Percentiles rank a stretch among this genome's conserved stretches.
Evolutionary conservation across 2,113 vertebrate genomes (phyloP).

Genomic region (Tachysurus vachellii): DNA sequence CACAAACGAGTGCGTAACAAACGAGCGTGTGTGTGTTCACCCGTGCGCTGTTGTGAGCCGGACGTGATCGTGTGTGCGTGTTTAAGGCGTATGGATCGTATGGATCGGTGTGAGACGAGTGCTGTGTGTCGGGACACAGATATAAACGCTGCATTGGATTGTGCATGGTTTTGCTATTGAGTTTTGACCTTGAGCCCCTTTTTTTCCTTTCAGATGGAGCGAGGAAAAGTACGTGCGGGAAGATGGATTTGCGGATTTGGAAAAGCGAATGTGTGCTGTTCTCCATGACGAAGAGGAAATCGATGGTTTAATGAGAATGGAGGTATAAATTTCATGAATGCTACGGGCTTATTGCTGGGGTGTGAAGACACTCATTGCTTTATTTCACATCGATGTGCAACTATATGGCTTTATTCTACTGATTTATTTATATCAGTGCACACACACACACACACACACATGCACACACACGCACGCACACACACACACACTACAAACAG

Average conservation of each 20-base stretch:
- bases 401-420: background rate
- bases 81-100: background rate
- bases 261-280: conserved; percentile 17
- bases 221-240: background rate
- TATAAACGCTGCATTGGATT: background rate
- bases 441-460: conserved; percentile 6
- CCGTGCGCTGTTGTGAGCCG: background rate
- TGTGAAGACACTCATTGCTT: conserved; percentile 11
- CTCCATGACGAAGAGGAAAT: conserved; percentile 22
- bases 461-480: conserved; percentile 18
- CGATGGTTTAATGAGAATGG: conserved; percentile 15
- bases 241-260: conserved; percentile 21
- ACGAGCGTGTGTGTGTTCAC: background rate
- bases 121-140: background rate
- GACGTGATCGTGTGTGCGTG: background rate
- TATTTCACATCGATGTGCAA: conserved; percentile 14
- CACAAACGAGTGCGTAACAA: background rate
- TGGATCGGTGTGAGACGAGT: background rate
- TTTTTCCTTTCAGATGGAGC: background rate
- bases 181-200: conserved; percentile 17
- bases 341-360: background rate
- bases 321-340: conserved; percentile 13
- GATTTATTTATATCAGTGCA: background rate
- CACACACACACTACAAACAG: background rate
- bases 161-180: background rate